A percentile compares a stretch with the other conserved stretches of the same genome.
Evolutionary conservation across 2,113 vertebrate genomes (phyloP).

Genomic region (Prionailurus bengalensis): DNA sequence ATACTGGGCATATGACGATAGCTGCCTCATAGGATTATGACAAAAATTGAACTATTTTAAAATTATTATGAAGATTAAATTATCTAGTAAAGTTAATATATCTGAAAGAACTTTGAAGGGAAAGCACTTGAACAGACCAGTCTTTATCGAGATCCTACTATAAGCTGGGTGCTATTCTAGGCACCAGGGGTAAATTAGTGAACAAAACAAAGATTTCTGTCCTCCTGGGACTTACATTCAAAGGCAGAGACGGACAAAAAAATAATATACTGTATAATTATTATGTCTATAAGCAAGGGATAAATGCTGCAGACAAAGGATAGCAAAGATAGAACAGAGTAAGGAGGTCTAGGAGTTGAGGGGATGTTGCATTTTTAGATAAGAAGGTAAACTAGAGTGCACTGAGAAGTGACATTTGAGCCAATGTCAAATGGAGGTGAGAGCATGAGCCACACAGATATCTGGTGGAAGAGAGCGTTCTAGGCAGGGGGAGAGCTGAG

Average conservation of each 20-base stretch:
- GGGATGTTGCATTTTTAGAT: background rate
- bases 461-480: background rate
- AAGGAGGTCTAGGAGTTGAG: background rate
- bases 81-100: background rate
- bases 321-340: background rate
- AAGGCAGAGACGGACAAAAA: background rate
- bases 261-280: background rate
- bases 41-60: background rate
- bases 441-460: background rate
- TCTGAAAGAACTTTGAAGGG: slow-evolving; percentile 12
- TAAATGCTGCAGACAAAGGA: background rate
- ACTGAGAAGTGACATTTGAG: background rate
- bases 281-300: background rate
- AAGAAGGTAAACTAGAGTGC: background rate
- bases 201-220: slow-evolving; percentile 19
- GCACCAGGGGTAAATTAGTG: background rate
- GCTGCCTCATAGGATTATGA: background rate
- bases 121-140: background rate
- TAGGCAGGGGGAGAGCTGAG: background rate
- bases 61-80: slow-evolving; percentile 39
- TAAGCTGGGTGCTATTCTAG: background rate
- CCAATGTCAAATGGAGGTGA: background rate
- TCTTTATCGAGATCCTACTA: background rate
- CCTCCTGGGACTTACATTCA: background rate
- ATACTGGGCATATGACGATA: background rate